phyloP scores from a whole-genome alignment of 2,888 invertebrate genomes.

The Pristionchus fissidentatus region DNA sequence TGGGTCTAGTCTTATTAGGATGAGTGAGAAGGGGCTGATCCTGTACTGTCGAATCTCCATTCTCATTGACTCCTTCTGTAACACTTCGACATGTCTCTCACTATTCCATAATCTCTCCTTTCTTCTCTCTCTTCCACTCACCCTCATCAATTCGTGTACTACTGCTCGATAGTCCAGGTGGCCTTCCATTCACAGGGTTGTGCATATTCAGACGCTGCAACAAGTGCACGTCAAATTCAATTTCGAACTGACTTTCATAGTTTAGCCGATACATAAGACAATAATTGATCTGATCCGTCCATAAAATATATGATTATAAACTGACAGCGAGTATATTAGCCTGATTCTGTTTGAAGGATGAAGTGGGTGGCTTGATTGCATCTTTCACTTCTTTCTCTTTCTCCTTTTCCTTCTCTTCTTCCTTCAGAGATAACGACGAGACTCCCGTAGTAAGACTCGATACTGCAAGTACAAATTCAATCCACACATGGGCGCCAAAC shows the following conservation, averaged over 20 bases:
- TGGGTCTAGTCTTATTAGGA: constrained; percentile 39
- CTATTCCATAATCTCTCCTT: background rate
- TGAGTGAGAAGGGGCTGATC: constrained; percentile 18
- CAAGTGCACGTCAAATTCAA: too few relatives aligned
- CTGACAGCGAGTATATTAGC: constrained; percentile 21
- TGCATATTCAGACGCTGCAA: background rate
- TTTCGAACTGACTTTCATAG: too few relatives aligned
- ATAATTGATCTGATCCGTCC: too few relatives aligned
- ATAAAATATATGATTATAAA: background rate
- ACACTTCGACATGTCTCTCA: background rate
- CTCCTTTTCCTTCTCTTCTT: background rate
- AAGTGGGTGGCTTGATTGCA: background rate
- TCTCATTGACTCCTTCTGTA: background rate
- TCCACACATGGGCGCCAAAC: too few relatives aligned
- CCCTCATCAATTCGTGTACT: background rate
- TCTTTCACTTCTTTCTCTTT: background rate
- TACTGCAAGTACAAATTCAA: too few relatives aligned
- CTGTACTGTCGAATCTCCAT: background rate
- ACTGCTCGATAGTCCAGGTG: background rate
- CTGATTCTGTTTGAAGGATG: constrained; percentile 5
- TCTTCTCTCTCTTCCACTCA: background rate
- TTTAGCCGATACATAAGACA: too few relatives aligned
- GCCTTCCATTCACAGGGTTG: background rate
- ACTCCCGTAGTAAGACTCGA: too few relatives aligned
- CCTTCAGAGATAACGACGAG: too few relatives aligned